phyloP scores from a whole-genome alignment of 2,888 invertebrate species.

The Plebejus argus region DNA sequence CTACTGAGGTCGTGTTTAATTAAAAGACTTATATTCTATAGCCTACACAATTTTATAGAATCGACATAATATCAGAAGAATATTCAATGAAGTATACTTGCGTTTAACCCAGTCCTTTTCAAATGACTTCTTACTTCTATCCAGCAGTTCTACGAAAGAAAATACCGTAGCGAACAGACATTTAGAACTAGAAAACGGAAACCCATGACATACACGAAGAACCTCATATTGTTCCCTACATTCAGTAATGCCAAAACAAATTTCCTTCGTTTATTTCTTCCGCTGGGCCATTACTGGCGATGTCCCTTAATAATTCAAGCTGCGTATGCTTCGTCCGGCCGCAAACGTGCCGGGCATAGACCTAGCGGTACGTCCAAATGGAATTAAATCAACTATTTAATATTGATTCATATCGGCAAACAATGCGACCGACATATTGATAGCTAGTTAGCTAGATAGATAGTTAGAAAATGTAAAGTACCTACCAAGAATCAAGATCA shows the following conservation, averaged over 20 bases:
- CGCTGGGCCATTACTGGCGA: background rate
- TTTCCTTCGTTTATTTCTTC: conserved; percentile 23
- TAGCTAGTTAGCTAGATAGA: no score
- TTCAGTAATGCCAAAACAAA: conserved; percentile 8
- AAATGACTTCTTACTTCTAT: background rate
- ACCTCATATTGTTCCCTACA: background rate
- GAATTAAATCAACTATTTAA: conserved; percentile 20
- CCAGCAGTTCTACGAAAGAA: background rate
- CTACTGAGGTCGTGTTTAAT: background rate
- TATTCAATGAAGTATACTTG: background rate
- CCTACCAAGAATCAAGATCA: no score
- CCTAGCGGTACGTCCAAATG: conserved; percentile 33
- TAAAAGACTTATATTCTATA: background rate
- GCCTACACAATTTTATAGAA: background rate
- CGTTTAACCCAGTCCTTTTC: background rate
- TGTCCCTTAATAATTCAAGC: conserved; percentile 35
- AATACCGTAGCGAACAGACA: background rate
- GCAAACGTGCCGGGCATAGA: conserved; percentile 35
- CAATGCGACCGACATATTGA: conserved; percentile 21
- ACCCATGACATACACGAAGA: background rate
- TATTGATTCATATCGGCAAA: conserved; percentile 6
- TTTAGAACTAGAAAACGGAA: background rate
- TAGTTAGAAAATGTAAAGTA: background rate
- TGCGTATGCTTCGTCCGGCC: conserved; percentile 36
- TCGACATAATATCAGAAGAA: background rate